Evolutionary conservation across 2,888 invertebrate genomes (phyloP).

Genomic region (Lasioglossum vierecki): DNA sequence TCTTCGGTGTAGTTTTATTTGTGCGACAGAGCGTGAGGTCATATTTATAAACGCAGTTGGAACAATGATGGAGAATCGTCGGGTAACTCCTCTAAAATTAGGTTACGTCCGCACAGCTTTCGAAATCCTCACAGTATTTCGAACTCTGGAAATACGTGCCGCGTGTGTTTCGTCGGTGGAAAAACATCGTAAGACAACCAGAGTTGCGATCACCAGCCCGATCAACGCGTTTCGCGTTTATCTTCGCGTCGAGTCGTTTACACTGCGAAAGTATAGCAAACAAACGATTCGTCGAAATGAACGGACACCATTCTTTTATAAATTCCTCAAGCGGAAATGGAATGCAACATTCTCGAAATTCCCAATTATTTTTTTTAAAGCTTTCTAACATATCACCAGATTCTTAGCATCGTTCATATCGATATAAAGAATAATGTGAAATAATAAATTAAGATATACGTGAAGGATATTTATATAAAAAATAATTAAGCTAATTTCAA

Average conservation of each 20-base stretch:
- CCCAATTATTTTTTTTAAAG: too few species aligned
- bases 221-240: neutral
- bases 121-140: conserved; percentile 17
- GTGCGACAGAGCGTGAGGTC: conserved; percentile 49
- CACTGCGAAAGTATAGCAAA: neutral
- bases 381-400: neutral
- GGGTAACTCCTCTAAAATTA: conserved; percentile 54
- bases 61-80: conserved; percentile 42
- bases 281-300: neutral
- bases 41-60: conserved; percentile 58
- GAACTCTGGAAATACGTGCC: conserved; percentile 26
- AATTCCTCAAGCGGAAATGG: neutral
- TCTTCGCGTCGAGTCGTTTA: neutral
- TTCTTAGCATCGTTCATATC: neutral
- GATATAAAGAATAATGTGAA: neutral
- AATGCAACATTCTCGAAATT: neutral
- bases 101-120: conserved; percentile 22
- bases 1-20: conserved; percentile 40
- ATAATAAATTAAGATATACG: too few species aligned
- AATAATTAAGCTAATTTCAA: neutral
- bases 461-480: neutral
- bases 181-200: conserved; percentile 6
- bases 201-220: neutral
- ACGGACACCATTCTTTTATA: neutral
- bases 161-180: neutral